A percentile compares a stretch with the other conserved stretches of the same genome.
Conservation (phyloP, 2,888 invertebrate species). For the Amphipyra tragopoginis region DNA sequence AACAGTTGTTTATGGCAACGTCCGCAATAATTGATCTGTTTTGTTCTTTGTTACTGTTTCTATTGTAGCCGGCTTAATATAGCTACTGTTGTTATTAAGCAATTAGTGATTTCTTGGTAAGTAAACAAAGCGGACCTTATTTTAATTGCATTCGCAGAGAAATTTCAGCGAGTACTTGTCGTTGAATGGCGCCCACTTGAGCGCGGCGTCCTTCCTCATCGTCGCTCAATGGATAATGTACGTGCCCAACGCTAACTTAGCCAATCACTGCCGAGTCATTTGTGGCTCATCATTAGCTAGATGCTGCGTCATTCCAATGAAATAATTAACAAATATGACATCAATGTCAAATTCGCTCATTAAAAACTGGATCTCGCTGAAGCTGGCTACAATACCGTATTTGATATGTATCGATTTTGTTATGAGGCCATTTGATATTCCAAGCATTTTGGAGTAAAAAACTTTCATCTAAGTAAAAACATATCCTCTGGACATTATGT, state of each 20-base stretch:
- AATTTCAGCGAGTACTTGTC: conserved; percentile 60
- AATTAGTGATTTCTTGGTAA: conserved; percentile 65
- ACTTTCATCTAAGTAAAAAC: conserved; percentile 56
- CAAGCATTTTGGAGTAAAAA: conserved; percentile 62
- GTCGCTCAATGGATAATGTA: conserved; percentile 77
- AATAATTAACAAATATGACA: conserved; percentile 30
- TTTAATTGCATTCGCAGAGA: conserved; percentile 73
- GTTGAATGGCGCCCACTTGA: conserved; percentile 62
- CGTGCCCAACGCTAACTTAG: conserved; percentile 86
- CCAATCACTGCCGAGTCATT: conserved; percentile 76
- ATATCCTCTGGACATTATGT: conserved; percentile 70
- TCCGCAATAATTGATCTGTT: conserved; percentile 30
- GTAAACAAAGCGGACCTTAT: conserved; percentile 65
- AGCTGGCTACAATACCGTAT: conserved; percentile 6
- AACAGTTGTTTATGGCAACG: conserved; percentile 45
- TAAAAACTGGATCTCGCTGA: conserved; percentile 14
- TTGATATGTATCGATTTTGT: conserved; percentile 56
- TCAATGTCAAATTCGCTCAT: conserved; percentile 15
- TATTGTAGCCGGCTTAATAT: conserved; percentile 1
- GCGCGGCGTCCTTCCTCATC: conserved; percentile 66
- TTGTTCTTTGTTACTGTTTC: conserved; percentile 13
- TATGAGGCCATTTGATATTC: conserved; percentile 54
- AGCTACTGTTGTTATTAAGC: conserved; percentile 43
- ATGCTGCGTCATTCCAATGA: conserved; percentile 17
- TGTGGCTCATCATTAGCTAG: conserved; percentile 72